Evolutionary conservation across 2,888 invertebrate species (phyloP), one percentile per base, ranked within the genome.

Genomic region (Pharmacophagus antenor): DNA sequence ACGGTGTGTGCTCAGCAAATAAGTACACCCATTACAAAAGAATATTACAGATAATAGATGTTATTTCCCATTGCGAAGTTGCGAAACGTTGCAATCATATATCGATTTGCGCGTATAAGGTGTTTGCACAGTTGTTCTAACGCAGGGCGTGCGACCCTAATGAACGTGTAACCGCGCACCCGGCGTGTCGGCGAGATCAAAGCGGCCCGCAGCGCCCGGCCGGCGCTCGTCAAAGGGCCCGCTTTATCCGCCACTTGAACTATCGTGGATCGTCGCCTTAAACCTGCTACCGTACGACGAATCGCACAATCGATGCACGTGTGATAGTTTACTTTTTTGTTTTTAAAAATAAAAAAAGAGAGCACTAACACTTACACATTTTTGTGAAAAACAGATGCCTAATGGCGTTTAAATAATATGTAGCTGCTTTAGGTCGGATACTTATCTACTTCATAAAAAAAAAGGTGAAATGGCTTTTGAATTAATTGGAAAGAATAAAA

Each of bases 121-220:
- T 48, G 56, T 48, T 56, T 51, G 56, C 37, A 54, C 42, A 51
- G 55, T 53, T 48, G 61, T 21, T 7, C 23, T 44, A 49, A 22
- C 31, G 55, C 17, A 20, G 25, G 58, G 58, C 23, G 65, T 61
- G 79, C 77, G 72, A 67, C 71, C 73, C 72, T 83, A 86, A 86
- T 85, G 81, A 83, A 82, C 77, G 78, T 79, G 79, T 82, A 82
- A 82, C 82, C 77, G 76, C 68, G 76, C 79, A 70, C 75, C 76
- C 75, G 76, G n/a, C n/a, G n/a, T 71, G 76, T 76, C 87, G 88
- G 87, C 74, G 69, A 75, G 80, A 81, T 85, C 80, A 88, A 88
- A 86, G 77, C 69, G 64, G 51, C 64, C 68, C 63, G 60, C 63
- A 50, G 59, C 65, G 66, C 63, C 67, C 66, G 68, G 71, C 70